These are phyloP conservation scores for Psilopsiagon aymara DNA, from an alignment of 2,113 vertebrate species.

Conservation along the genomic window DNA sequence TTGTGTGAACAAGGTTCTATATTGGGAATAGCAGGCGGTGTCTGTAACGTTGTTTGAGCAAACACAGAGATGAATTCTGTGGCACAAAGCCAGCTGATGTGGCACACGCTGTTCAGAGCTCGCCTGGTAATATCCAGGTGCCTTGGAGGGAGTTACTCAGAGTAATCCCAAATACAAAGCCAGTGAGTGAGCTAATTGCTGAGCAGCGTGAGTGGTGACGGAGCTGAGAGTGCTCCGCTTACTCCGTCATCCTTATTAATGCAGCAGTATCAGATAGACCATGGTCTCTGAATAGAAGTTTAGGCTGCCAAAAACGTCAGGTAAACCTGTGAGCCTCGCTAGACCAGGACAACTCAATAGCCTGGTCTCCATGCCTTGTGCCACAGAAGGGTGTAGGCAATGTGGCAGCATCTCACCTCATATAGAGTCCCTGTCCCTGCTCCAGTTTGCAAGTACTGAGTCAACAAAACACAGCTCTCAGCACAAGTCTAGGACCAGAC, in stretches of 20 bases:
- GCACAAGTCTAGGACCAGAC: neutral
- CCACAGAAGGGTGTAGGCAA: accelerated
- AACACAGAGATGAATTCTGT: neutral
- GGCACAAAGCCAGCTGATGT: neutral
- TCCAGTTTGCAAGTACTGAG: neutral
- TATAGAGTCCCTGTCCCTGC: neutral
- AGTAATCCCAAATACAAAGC: neutral
- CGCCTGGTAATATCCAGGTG: neutral
- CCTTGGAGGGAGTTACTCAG: neutral
- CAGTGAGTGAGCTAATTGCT: neutral
- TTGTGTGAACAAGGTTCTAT: neutral
- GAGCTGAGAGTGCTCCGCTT: neutral
- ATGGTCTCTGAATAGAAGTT: neutral
- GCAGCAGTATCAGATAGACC: neutral
- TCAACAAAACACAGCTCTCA: neutral
- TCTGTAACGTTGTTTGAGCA: neutral
- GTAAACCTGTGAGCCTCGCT: neutral
- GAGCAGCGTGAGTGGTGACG: neutral
- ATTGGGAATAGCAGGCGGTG: neutral
- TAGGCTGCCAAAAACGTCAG: neutral
- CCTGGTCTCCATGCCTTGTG: accelerated
- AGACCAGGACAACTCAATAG: neutral
- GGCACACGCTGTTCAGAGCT: neutral
- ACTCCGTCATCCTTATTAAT: neutral
- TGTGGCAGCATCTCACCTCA: neutral